Evolutionary conservation across 1,140 invertebrate species (phyloP).

Genomic region (Frieseomelitta varia): DNA sequence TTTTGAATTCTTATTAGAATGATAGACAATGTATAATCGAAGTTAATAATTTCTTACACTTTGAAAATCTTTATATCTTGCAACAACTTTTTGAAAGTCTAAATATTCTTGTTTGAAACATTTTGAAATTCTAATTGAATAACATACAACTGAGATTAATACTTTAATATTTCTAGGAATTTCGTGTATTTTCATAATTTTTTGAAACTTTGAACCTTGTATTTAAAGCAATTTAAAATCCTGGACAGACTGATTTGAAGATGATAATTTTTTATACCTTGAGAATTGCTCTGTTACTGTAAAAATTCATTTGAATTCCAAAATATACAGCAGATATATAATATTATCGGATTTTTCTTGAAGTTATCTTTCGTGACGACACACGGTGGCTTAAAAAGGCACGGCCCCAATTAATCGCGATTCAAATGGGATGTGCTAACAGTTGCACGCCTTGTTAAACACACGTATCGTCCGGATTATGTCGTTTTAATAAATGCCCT

Average conservation of each 20-base stretch:
- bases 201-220: not conserved
- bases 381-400: not conserved
- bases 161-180: not conserved
- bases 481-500: conserved; percentile 52
- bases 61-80: not conserved
- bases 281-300: rapidly evolving
- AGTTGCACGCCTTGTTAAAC: conserved; percentile 46
- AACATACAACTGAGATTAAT: not conserved
- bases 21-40: too few relatives aligned
- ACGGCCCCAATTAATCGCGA: conserved; percentile 32
- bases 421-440: conserved; percentile 28
- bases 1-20: too few relatives aligned
- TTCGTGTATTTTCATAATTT: not conserved
- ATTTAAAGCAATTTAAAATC: not conserved
- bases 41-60: not conserved
- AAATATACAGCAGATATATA: too few relatives aligned
- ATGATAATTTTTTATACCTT: not conserved
- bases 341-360: not conserved
- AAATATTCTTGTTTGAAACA: not conserved
- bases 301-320: not conserved
- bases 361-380: not conserved
- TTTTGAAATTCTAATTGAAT: not conserved
- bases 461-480: conserved; percentile 47
- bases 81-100: not conserved
- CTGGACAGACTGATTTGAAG: not conserved